Evolutionary conservation across 2,797 vertebrate species (phyloP), one percentile per base, ranked within the genome.

Genomic region (Knipowitschia caucasica): DNA sequence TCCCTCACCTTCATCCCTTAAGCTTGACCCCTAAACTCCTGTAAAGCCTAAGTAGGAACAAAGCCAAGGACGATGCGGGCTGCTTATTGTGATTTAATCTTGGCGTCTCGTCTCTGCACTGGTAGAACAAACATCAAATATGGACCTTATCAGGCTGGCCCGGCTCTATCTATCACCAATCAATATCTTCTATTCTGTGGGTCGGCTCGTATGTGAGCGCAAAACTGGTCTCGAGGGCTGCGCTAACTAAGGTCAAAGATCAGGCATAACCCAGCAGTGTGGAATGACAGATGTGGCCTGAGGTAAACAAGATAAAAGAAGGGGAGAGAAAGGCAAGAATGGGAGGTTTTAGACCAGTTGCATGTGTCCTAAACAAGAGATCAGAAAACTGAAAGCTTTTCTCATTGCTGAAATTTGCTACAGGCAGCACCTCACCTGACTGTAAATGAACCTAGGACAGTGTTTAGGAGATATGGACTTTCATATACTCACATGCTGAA

Each of bases 41-140:
- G 64, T 56, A 77, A 85, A 75, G 71, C 81, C 66, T 77, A 47
- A 72, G 73, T 77, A 63, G 74, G 70, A 78, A 82, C 69, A 64
- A 60, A 71, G 69, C 79, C 85, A 88, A 88, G 86, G 85, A 86
- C 84, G 35, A 71, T 72, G 76, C 69, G 8, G 69, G 71, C 64
- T 73, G 70, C 69, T 82, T 71, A 85, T 82, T 83, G 85, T 86
- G 86, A 88, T 88, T 81, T 84, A 81, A 85, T 88, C 85, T 87
- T 69, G 67, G 59, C 57, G 59, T 56, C 49, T 73, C n/a, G 63
- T 65, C 76, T 67, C 56, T 61, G 68, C 35, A 34, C 73, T 56
- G 65, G 67, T 44, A 77, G 73, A 83, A 77, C 84, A 88, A 88
- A 89, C 84, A 86, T 86, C 84, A 86, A 85, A 88, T 78, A 78